These are phyloP conservation scores for Ascaphus truei DNA, from an alignment of 2,113 vertebrate species.

Conservation along the genomic window DNA sequence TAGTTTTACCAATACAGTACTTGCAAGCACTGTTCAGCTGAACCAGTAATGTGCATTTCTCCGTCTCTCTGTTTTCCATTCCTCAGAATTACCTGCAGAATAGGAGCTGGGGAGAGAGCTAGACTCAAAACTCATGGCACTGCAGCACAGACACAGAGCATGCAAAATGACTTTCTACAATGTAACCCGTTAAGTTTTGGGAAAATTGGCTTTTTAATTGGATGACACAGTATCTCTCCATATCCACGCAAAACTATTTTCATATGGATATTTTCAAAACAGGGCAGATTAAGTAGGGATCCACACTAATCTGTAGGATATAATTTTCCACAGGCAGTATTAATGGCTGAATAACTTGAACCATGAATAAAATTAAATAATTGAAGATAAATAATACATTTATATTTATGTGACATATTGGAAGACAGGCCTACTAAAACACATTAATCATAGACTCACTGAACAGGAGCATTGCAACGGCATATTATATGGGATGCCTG, in stretches of 20 bases:
- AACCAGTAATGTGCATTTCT: too few species aligned
- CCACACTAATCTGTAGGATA: constrained; percentile 26
- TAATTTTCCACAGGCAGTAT: constrained; percentile 17
- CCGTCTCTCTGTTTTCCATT: too few species aligned
- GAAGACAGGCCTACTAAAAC: constrained; percentile 14
- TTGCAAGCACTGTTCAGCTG: too few species aligned
- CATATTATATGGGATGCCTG: constrained; percentile 1
- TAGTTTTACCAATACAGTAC: too few species aligned
- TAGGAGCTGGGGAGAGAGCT: too few species aligned
- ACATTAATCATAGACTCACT: constrained; percentile 24
- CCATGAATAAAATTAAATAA: constrained; percentile 27
- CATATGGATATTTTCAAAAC: constrained; percentile 19
- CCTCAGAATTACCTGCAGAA: too few species aligned
- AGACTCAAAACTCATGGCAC: too few species aligned
- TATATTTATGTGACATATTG: constrained; percentile 22
- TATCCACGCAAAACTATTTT: constrained; percentile 17
- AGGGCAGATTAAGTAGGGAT: constrained; percentile 29
- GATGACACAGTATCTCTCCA: constrained; percentile 13
- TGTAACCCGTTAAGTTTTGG: constrained; percentile 1
- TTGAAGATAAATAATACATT: constrained; percentile 24
- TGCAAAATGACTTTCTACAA: background rate
- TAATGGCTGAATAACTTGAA: constrained; percentile 21
- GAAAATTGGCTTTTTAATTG: constrained; percentile 26
- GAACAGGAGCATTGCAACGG: background rate
- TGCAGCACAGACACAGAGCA: background rate